Percentiles rank a stretch among this genome's conserved stretches.
Conservation (phyloP, 2,113 vertebrate species). For the Isichthys henryi region DNA sequence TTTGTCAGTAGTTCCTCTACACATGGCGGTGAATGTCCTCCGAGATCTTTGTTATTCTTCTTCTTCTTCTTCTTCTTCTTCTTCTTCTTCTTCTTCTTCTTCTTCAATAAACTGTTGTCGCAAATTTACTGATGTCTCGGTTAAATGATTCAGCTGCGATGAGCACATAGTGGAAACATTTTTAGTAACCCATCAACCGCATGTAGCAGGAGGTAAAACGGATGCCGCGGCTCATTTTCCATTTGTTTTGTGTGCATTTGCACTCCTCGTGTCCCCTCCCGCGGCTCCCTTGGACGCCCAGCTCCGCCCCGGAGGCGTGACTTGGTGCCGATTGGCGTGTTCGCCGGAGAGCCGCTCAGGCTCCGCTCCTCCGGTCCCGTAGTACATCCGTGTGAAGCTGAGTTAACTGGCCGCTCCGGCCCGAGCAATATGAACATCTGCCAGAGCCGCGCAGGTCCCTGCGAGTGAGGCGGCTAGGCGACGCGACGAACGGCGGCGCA, state of each 20-base stretch:
- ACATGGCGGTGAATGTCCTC: background rate
- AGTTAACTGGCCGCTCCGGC: background rate
- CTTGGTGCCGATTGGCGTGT: conserved; percentile 33
- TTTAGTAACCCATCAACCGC: background rate
- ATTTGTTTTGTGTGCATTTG: conserved; percentile 14
- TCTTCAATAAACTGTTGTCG: background rate
- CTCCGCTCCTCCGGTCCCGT: background rate
- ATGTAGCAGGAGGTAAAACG: background rate
- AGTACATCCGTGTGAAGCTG: background rate
- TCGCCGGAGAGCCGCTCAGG: conserved; percentile 25
- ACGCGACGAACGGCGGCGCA: background rate
- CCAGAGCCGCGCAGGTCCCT: background rate
- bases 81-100: background rate
- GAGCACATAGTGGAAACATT: conserved; percentile 4
- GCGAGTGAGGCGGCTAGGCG: conserved; percentile 5
- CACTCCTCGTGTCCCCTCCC: conserved; percentile 43
- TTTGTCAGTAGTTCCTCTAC: background rate
- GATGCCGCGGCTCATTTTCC: background rate
- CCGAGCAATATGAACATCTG: conserved; percentile 2
- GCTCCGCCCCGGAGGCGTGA: conserved; percentile 52
- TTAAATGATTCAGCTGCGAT: background rate
- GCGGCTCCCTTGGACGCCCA: conserved; percentile 34
- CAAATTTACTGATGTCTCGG: background rate
- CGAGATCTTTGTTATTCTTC: background rate
- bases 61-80: no score